Evolutionary conservation across 2,113 vertebrate species (phyloP), one percentile per base, ranked within the genome.

Genomic region (Mionectes macconnelli): DNA sequence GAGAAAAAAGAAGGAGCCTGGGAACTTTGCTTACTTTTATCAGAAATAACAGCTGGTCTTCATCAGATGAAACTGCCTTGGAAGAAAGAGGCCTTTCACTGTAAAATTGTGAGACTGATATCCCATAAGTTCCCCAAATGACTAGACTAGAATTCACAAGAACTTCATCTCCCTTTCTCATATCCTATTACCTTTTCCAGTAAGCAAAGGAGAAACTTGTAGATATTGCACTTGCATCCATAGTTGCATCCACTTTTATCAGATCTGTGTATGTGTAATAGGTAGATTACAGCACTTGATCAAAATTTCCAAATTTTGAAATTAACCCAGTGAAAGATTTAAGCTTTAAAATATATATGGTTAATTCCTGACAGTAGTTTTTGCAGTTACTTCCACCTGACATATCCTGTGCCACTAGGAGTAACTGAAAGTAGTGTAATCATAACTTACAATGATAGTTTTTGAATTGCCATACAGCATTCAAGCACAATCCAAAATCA

Each of bases 161-260:
- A 59, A 39, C 33, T 88, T 72, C 23, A 35, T 2, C 18, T 19
- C 2, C 40, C 40, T 66, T 57, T 73, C 19, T 62, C 17, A 33
- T 31, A 0, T 53, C 27, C 9, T n/a, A 6, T 25, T 73, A n/a
- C 12, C 7, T 69, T 60, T 78, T 60, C 45, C 20, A 28, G 10
- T 53, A 50, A 62, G 25, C 2, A 39, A 77, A 49, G 1, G 30
- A 75, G 0, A 0, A 56, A 24, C 14, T 28, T 14, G 10, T 2
- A 19, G 12, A 4, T 45, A 50, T 27, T 44, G 8, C 15, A 13
- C 44, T 44, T 73, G 6, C 40, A 57, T 40, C 28, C 1, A 2
- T 35, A 74, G 42, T 19, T 47, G 9, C 10, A 35, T 21, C 3
- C 16, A 39, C 8, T 70, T 14, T 40, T 66, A 27, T 4, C 12